These are phyloP conservation scores for Tonatia bakeri DNA, from an alignment of 2,113 vertebrate genomes.

Conservation along the genomic window DNA sequence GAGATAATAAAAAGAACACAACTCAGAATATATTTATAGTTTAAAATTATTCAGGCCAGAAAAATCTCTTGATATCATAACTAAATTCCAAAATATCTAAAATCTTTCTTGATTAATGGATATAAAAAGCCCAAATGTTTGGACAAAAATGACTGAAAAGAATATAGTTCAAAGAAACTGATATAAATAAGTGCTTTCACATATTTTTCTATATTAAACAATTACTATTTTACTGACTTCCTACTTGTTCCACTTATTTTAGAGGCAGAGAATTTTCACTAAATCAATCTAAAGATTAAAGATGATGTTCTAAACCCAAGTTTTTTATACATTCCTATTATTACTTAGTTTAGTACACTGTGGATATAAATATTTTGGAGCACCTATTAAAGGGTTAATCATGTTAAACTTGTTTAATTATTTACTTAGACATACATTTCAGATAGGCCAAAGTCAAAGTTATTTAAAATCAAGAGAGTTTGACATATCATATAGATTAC, in stretches of 20 bases:
- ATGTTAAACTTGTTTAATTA: constrained; percentile 20
- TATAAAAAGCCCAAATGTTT: neutral
- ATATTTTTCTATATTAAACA: neutral
- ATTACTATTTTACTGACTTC: neutral
- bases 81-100: neutral
- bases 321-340: neutral
- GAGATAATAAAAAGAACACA: neutral
- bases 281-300: neutral
- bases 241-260: neutral
- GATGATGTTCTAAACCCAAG: neutral
- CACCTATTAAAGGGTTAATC: neutral
- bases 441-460: neutral
- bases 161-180: neutral
- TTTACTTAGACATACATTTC: neutral
- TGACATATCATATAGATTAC: neutral
- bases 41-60: neutral
- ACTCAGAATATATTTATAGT: neutral
- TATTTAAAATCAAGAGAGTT: neutral
- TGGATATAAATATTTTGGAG: constrained; percentile 21
- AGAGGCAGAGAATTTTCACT: neutral
- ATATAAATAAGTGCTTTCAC: neutral
- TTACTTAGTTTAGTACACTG: neutral
- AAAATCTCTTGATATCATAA: neutral
- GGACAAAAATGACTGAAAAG: neutral
- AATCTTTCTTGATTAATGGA: neutral